Evolutionary conservation across 2,888 invertebrate genomes (phyloP), one percentile per base, ranked within the genome.

Genomic region (Drosophila emarginata): DNA sequence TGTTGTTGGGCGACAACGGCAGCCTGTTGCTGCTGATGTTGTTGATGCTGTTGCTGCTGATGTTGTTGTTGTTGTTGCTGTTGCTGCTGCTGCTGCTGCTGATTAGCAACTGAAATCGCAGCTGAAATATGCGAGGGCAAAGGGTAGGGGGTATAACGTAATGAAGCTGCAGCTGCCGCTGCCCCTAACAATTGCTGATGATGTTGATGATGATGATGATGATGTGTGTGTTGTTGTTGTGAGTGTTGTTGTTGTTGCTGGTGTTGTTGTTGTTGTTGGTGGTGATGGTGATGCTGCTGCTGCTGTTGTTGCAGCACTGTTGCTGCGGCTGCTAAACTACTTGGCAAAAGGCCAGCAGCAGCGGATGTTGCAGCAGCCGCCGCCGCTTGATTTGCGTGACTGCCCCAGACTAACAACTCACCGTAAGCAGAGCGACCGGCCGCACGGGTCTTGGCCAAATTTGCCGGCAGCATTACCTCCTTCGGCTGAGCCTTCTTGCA

Each of bases 401-500:
- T 94, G 93, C 95, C 94, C 93, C 95, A 94, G 94, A 95, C 95
- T 95, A 97, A 95, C 95, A 97, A 97, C 97, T 97, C 97, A 98
- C 97, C 97, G 95, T 97, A 98, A 94, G 97, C 96, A 93, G 97
- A 97, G 93, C 97, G 96, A 89, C 97, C 97, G 90, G 97, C 97
- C 92, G 97, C 97, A 92, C 97, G 95, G 93, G 97, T 97, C 94
- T 97, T 97, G 91, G 97, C 97, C 94, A 97, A 93, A 93, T 97
- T 97, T 89, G 97, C 96, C 90, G 99, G 99, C 91, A 99, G 95
- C 99, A 99, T 99, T 90, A 99, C 99, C 94, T 99, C 99, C 94
- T 99, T 99, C 79, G 99, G 99, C 94, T 99, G 99, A 91, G 99
- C 99, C 93, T 99, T 99, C 95, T 99, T 99, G 94, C 99, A 99